Base-by-base conservation (phyloP, 2,113 vertebrate species). In the Neodon shergylaensis region DNA sequence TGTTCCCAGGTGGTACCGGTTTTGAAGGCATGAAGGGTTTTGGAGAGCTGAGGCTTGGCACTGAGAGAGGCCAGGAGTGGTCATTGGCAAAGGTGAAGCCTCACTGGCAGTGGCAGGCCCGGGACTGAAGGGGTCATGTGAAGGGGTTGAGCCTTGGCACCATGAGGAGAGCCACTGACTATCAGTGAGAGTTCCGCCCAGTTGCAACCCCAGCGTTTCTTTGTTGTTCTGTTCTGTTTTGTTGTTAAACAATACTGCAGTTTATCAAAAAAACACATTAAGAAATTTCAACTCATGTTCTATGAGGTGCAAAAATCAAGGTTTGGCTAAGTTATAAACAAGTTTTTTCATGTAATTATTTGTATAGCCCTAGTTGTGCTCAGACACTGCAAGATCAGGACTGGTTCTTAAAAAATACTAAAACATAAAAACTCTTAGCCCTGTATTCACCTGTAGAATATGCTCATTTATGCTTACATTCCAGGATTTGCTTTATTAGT, bases 251-350 rank as follows among this genome's bases (percentile, higher is more conserved):
- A 97, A 97, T 88, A 94, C 90, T 96, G 91, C 65, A 93, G 89
- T 97, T 98, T 98, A 98, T 97, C 12, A 91, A 97, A 52, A 54
- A 98, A 91, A 97, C 92, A 94, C 78, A 58, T 58, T 97, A 97
- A 97, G 96, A 97, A 97, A 96, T 88, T 92, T 95, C 92, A 97
- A 96, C 92, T 96, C 89, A 79, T 95, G 96, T 94, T 94, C 83
- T 95, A 97, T 87, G 88, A 97, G 85, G 97, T 96, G 96, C 96
- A 98, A 97, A 98, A 98, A 96, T 98, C 95, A 97, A 95, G 92
- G 92, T 94, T 95, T 93, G 90, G 94, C 96, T 95, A 97, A 97
- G 93, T 97, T 96, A 97, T 96, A 96, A 97, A 97, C 91, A 97
- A 91, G 88, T 88, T 97, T 97, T 95, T 58, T 88, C 91, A 96